Base-by-base conservation (phyloP, 2,888 invertebrate species). In the Zygogramma bicolorata region DNA sequence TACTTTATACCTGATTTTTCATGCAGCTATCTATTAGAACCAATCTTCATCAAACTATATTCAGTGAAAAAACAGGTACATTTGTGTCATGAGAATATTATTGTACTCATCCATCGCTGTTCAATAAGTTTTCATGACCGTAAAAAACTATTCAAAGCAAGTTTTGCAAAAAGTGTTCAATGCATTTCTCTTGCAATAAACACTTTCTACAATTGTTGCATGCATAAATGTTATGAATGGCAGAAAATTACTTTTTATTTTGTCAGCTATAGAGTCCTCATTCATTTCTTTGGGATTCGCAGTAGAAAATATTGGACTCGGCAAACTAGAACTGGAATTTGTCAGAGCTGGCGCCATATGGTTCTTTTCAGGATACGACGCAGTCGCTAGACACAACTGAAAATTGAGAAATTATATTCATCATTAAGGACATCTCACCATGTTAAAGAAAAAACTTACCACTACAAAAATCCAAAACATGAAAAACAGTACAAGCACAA, bases 391-490 rank as follows among this genome's bases (percentile, higher is more conserved):
- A 84, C 93, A 94, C 27, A 91, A 88, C 91, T 91, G 76, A 68
- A 86, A n/a, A 86, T 70, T 69, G 71, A 70, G 31, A 60, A 57
- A 13, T 18, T 31, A 15, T 22, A 34, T 29, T 42, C 15, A 20
- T 15, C 31, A 57, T 42, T 6, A 29, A 18, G 6, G 20, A 20
- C 3, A 29, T 27, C 6, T 15, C 10, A 53, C 22, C 10, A 10
- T 4, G 1, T 38, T 60, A 68, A 8, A 68, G 8, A 27, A 73
- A n/a, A 25, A 83, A 84, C 92, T 91, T 85, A 97, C 93, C 84
- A 97, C 92, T 66, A 97, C 94, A 71, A 92, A 88, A 13, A 96
- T 90, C 97, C 97, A 98, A 88, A 95, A 95, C 73, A 92, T 88
- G 80, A 97, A 93, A 86, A 97, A 97, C 63, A 92, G 83, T 22